Base-by-base conservation (phyloP, 2,888 invertebrate species). In the Acleris literana region DNA sequence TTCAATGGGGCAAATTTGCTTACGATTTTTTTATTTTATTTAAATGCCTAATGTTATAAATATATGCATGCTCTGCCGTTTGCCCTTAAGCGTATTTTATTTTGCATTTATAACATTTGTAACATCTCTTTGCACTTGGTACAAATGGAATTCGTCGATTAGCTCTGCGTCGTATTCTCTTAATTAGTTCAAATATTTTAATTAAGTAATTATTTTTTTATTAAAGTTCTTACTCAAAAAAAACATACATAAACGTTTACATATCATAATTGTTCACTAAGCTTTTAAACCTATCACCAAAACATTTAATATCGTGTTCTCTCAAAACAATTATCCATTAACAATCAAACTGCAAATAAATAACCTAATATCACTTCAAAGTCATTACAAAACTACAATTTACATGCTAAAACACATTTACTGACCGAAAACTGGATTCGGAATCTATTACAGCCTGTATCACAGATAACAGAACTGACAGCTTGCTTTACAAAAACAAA, bases 401-500 rank as follows among this genome's bases (percentile, higher is more conserved):
- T 60, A 65, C 55, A 65, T 65, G 60, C 49, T 65, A 65, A 65
- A 65, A 55, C 44, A 16, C 55, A 55, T 55, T 65, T 55, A 46
- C 46, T 25, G 54, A 63, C 54, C 67, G 54, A 59, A 65, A 65
- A 65, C 65, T 64, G 57, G 60, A 56, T 52, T 62, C 44, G 17
- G 44, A 65, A 65, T 60, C 60, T 65, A 61, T 65, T 60, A 61
- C 65, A 44, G 51, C 53, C 55, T 53, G 51, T 54, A 52, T 48
- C 56, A 17, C 65, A 63, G 74, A 74, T 74, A 74, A 71, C 48
- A n/a, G 29, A 51, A 56, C 60, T 65, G 64, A 55, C 60, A 60
- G 29, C 49, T 7, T 9, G 20, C 2, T 5, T 2, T 11, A 3
- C 17, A 44, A 17, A 51, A 56, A 52, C 55, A 33, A 61, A 55